Conservation (phyloP, 1,140 invertebrate species). For the Drosophila nebulosa region DNA sequence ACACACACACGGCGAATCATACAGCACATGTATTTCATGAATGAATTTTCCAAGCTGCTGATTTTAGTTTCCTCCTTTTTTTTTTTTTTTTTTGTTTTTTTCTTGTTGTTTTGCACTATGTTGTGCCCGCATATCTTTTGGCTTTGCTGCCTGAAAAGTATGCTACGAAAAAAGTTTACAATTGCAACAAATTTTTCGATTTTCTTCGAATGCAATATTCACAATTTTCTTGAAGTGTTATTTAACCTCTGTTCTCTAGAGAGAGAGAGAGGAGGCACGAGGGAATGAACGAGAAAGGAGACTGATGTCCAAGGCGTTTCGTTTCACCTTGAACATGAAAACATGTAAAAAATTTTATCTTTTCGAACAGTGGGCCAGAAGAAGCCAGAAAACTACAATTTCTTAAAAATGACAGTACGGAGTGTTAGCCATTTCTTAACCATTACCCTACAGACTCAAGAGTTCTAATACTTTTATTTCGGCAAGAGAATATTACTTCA, state of each 20-base stretch:
- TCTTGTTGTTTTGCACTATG: not conserved
- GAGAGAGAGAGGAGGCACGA: not conserved
- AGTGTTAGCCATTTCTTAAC: too few relatives aligned
- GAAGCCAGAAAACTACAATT: too few relatives aligned
- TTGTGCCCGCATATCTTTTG: not conserved
- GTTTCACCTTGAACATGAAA: not conserved
- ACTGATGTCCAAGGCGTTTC: not conserved
- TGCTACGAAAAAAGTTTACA: not conserved
- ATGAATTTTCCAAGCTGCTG: conserved; percentile 31
- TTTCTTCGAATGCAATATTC: not conserved
- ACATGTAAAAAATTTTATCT: not conserved
- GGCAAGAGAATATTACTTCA: too few relatives aligned
- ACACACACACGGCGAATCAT: not conserved
- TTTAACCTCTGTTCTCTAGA: not conserved
- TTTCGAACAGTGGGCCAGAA: not conserved
- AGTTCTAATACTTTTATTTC: too few relatives aligned
- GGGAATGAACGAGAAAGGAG: not conserved
- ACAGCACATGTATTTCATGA: conserved; percentile 20
- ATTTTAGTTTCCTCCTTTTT: conserved; percentile 1
- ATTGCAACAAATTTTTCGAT: not conserved
- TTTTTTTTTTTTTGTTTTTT: not conserved
- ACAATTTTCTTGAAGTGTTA: not conserved
- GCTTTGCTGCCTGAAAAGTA: not conserved
- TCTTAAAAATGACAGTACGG: too few relatives aligned
- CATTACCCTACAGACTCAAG: too few relatives aligned